Conservation (phyloP, 2,797 vertebrate genomes). For the Peromyscus melanophrys region DNA sequence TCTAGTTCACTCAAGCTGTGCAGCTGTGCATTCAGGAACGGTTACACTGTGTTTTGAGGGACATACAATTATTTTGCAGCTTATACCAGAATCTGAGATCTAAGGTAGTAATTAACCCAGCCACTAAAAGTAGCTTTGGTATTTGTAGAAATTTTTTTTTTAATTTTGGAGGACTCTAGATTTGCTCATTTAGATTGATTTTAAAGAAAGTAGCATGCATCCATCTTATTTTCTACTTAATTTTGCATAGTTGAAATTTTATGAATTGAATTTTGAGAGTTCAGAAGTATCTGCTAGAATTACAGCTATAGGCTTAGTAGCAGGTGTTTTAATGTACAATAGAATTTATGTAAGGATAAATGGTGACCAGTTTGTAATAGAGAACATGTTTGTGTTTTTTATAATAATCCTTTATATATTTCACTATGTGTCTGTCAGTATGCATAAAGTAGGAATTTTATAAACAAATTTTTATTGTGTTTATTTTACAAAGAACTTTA, state of each 20-base stretch:
- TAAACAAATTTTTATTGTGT: neutral
- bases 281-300: constrained; percentile 11
- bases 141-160: constrained; percentile 12
- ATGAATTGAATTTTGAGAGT: neutral
- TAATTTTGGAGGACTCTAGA: constrained; percentile 30
- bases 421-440: neutral
- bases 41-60: constrained; percentile 19
- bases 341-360: constrained; percentile 2
- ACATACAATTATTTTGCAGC: constrained; percentile 39
- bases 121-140: constrained; percentile 30
- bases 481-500: neutral
- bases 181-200: constrained; percentile 33
- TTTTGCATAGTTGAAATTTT: constrained; percentile 39
- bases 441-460: neutral
- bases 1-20: neutral
- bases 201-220: neutral
- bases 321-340: constrained; percentile 46
- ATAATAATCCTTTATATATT: constrained; percentile 3
- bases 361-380: constrained; percentile 8
- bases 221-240: neutral
- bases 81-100: neutral
- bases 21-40: constrained; percentile 11
- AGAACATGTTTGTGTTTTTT: constrained; percentile 40
- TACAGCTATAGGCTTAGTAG: constrained; percentile 35
- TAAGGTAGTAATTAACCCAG: neutral